These are phyloP conservation scores for Balearica regulorum DNA, from an alignment of 2,797 vertebrate species.

Conservation along the genomic window DNA sequence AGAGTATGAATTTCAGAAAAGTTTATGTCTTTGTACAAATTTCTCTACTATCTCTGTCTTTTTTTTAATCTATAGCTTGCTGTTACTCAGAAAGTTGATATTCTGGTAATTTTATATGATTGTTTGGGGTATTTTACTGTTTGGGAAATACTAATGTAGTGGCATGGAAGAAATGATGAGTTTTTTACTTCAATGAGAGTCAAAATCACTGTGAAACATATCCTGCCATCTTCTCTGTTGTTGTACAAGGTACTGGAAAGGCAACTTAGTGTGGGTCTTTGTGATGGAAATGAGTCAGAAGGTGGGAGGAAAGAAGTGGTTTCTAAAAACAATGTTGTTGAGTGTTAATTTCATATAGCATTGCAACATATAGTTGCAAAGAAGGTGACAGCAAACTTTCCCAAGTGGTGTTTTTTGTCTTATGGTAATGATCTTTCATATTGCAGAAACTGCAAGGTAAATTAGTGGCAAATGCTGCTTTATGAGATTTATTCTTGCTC, in stretches of 20 bases:
- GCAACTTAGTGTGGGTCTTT: neutral
- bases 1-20: neutral
- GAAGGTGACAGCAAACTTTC: neutral
- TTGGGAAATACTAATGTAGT: neutral
- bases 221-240: neutral
- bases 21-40: neutral
- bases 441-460: neutral
- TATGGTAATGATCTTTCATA: neutral
- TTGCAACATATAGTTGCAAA: neutral
- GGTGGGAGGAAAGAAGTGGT: neutral
- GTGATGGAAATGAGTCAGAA: neutral
- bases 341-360: neutral
- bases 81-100: neutral
- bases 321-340: neutral
- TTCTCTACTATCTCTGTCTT: neutral
- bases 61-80: neutral
- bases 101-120: neutral
- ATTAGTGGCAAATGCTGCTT: neutral
- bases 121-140: neutral
- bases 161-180: neutral
- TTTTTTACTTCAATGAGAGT: neutral
- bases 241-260: neutral
- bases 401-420: neutral
- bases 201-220: neutral
- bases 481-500: neutral